A percentile compares a stretch with the other conserved stretches of the same genome.
phyloP scores from a whole-genome alignment of 2,113 vertebrate genomes.

The Corythaeola cristata region DNA sequence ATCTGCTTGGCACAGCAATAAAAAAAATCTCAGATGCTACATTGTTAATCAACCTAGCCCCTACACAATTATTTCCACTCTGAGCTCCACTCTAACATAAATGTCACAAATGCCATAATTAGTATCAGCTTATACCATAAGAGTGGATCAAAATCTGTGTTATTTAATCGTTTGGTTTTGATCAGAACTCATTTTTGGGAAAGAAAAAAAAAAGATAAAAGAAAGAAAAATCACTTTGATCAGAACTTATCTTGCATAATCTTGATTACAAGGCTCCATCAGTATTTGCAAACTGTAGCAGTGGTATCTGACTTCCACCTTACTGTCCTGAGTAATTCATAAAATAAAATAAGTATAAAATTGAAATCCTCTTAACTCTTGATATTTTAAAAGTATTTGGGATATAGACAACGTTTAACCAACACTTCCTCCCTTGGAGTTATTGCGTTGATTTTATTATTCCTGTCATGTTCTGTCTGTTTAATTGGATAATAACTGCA shows the following conservation, averaged over 20 bases:
- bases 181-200: constrained; percentile 4
- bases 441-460: neutral
- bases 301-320: neutral
- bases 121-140: neutral
- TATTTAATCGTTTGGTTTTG: constrained; percentile 66
- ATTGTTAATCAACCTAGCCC: neutral
- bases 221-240: constrained; percentile 59
- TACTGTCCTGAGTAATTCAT: neutral
- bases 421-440: neutral
- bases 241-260: constrained; percentile 33
- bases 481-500: constrained; percentile 54
- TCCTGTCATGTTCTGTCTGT: constrained; percentile 25
- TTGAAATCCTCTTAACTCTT: neutral
- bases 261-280: constrained; percentile 19
- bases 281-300: neutral
- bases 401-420: neutral
- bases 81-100: neutral
- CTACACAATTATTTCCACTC: neutral
- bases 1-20: neutral
- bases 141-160: constrained; percentile 25
- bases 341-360: neutral
- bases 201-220: constrained; percentile 25
- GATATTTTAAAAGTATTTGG: neutral
- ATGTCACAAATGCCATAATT: constrained; percentile 27
- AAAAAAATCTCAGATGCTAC: neutral